phyloP scores from a whole-genome alignment of 2,797 vertebrate genomes.

The Etheostoma nigrum region DNA sequence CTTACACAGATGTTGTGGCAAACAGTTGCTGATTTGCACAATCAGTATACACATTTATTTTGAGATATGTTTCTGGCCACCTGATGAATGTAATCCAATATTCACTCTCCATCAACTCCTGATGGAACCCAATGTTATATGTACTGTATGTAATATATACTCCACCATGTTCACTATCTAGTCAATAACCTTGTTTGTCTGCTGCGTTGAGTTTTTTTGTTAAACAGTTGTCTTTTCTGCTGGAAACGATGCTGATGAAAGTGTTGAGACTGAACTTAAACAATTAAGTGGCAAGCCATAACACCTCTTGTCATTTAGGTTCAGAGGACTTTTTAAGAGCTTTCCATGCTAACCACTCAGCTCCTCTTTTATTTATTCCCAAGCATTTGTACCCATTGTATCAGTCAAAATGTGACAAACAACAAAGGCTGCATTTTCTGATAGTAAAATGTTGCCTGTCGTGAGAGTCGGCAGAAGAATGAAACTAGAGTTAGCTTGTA shows the following conservation, averaged over 20 bases:
- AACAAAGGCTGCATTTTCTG: not conserved
- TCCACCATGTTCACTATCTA: not conserved
- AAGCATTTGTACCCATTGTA: conserved; percentile 2
- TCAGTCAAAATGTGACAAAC: conserved; percentile 5
- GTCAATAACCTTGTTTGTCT: not conserved
- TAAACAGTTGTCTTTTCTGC: not conserved
- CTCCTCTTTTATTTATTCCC: conserved; percentile 12
- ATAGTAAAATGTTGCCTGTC: conserved; percentile 18
- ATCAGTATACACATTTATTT: not conserved
- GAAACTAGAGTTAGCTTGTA: conserved; percentile 30
- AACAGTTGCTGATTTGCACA: not conserved
- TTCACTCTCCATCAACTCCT: not conserved
- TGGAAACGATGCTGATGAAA: not conserved
- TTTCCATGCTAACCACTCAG: not conserved
- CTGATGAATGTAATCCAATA: not conserved
- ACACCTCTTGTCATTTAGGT: not conserved
- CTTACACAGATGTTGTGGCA: not conserved
- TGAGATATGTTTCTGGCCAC: not conserved
- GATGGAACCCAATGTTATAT: too few relatives aligned
- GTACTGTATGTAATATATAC: not conserved
- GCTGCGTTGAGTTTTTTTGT: not conserved
- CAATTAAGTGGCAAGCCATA: not conserved
- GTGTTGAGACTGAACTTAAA: not conserved
- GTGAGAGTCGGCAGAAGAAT: conserved; percentile 24
- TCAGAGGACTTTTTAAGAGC: conserved; percentile 13